Conservation (phyloP, 1,140 invertebrate genomes). For the Araneus ventricosus region DNA sequence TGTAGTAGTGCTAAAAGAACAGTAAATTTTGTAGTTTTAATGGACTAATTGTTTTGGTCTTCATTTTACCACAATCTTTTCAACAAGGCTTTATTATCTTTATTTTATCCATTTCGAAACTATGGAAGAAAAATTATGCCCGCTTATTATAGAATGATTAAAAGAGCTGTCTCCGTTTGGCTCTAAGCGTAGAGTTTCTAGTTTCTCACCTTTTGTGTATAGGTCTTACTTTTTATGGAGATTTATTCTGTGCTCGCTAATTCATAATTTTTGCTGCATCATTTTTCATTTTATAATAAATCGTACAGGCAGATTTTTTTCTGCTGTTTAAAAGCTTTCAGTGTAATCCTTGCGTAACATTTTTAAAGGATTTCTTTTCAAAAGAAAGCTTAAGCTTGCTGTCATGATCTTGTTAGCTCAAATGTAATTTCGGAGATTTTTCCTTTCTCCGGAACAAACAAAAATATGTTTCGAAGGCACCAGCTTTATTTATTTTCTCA, state of each 20-base stretch:
- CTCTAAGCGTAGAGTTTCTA: too few relatives aligned
- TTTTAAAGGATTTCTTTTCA: background rate
- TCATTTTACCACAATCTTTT: too few relatives aligned
- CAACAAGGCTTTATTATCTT: too few relatives aligned
- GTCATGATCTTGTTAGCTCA: slow-evolving; percentile 2
- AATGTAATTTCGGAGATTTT: slow-evolving; percentile 10
- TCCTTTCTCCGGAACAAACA: background rate
- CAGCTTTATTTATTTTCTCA: background rate
- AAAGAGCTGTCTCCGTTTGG: too few relatives aligned
- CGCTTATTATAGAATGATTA: too few relatives aligned
- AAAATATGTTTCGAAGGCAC: background rate
- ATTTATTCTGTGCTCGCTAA: background rate
- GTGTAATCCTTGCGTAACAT: background rate
- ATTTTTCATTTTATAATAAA: background rate
- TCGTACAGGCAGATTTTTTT: background rate
- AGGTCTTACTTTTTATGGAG: background rate
- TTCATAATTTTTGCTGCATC: background rate
- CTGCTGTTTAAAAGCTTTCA: background rate
- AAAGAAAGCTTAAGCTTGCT: background rate
- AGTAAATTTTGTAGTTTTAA: too few relatives aligned
- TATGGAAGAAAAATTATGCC: too few relatives aligned
- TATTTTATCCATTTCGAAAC: too few relatives aligned
- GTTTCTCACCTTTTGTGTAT: too few relatives aligned
- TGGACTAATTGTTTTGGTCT: too few relatives aligned
- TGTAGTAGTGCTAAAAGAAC: too few relatives aligned